These are phyloP conservation scores for Decapterus maruadsi DNA, from an alignment of 2,797 vertebrate genomes.

Conservation along the genomic window DNA sequence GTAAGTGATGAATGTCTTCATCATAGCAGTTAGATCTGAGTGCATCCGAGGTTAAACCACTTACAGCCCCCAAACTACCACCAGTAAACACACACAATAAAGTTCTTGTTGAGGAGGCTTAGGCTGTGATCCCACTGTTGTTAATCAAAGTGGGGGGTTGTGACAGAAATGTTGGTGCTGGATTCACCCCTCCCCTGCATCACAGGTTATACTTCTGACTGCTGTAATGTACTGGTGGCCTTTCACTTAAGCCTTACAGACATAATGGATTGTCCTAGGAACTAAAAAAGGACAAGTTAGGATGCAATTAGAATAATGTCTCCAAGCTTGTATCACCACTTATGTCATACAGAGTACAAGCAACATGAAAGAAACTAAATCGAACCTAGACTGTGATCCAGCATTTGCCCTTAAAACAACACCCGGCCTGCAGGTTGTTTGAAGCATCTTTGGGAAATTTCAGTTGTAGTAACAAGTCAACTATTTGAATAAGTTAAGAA, in stretches of 20 bases:
- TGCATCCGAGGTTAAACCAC: neutral
- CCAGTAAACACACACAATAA: neutral
- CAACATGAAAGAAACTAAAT: neutral
- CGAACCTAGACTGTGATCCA: conserved; percentile 16
- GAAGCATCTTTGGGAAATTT: neutral
- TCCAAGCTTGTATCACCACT: neutral
- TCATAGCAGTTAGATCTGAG: neutral
- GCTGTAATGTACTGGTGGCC: neutral
- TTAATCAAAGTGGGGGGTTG: neutral
- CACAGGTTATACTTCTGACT: neutral
- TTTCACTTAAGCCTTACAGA: neutral
- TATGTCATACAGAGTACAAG: too few species aligned
- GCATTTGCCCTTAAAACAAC: conserved; percentile 16
- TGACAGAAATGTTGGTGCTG: neutral
- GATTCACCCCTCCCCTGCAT: neutral
- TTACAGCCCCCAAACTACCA: neutral
- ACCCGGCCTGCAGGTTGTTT: neutral
- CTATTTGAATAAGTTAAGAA: neutral
- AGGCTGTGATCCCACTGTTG: neutral
- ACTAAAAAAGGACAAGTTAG: neutral
- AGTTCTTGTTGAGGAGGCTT: too few species aligned
- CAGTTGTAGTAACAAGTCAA: too few species aligned
- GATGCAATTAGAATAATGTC: neutral
- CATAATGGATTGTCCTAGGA: neutral
- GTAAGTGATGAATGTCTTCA: neutral